phyloP scores from a whole-genome alignment of 2,888 invertebrate genomes.

The Camponotus fellah region DNA sequence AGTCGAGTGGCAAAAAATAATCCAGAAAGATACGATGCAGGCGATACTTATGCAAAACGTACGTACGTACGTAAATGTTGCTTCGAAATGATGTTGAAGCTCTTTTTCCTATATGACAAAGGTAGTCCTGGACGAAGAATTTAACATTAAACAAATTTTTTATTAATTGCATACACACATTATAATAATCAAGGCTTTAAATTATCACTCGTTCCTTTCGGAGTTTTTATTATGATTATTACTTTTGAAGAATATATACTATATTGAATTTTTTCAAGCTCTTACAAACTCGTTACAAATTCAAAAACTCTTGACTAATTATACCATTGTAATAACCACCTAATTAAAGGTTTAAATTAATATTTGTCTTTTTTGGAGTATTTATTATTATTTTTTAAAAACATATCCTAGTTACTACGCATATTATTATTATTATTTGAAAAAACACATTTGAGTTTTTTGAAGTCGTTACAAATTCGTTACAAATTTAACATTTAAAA shows the following conservation, averaged over 20 bases:
- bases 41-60: neutral
- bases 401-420: neutral
- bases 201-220: too few species aligned
- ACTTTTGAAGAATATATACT: neutral
- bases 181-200: neutral
- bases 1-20: constrained; percentile 1
- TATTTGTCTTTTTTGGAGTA: too few species aligned
- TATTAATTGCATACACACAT: neutral
- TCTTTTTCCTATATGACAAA: neutral
- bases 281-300: neutral
- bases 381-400: neutral
- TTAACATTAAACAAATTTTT: neutral
- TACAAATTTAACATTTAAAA: too few species aligned
- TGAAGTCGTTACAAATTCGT: neutral
- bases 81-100: neutral
- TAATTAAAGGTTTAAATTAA: neutral
- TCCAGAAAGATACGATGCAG: neutral
- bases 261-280: neutral
- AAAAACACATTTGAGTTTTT: neutral
- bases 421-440: neutral
- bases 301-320: neutral
- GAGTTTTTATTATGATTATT: neutral
- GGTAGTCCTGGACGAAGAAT: neutral
- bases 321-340: neutral
- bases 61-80: neutral